These are phyloP conservation scores for Rhopalosiphum nymphaeae DNA, from an alignment of 2,888 invertebrate species.

Conservation along the genomic window DNA sequence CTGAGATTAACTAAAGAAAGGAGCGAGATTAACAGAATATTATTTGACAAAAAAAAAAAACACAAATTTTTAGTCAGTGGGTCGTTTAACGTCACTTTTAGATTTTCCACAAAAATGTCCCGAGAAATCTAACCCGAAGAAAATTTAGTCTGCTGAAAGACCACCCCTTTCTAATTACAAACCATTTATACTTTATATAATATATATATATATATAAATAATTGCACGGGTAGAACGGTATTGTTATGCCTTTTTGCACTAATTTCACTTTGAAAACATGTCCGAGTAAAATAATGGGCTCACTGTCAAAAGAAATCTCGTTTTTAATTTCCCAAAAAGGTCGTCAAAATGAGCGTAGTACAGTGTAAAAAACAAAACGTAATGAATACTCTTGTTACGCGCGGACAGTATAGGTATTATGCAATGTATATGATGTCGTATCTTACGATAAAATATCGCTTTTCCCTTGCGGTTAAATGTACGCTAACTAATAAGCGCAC, in stretches of 20 bases:
- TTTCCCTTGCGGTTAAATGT: background rate
- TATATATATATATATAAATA: background rate
- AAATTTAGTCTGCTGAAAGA: constrained; percentile 34
- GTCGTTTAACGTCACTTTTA: background rate
- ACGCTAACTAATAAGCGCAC: background rate
- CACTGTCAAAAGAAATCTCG: background rate
- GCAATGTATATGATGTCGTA: background rate
- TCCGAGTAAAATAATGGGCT: constrained; percentile 20
- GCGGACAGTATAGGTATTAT: background rate
- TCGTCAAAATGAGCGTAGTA: background rate
- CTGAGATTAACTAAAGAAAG: background rate
- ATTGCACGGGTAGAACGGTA: background rate
- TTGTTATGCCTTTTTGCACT: constrained; percentile 47
- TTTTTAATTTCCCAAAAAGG: background rate
- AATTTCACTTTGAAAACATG: constrained; percentile 39
- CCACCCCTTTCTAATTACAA: constrained; percentile 46
- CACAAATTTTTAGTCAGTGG: background rate
- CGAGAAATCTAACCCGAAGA: background rate
- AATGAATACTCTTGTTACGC: background rate
- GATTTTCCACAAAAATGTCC: constrained; percentile 1
- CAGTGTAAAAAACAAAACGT: background rate
- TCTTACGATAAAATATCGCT: background rate
- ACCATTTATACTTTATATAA: background rate
- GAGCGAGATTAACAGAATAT: background rate
- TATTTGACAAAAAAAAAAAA: background rate